Conservation (phyloP, 1,140 invertebrate species). For the Ostrea edulis region DNA sequence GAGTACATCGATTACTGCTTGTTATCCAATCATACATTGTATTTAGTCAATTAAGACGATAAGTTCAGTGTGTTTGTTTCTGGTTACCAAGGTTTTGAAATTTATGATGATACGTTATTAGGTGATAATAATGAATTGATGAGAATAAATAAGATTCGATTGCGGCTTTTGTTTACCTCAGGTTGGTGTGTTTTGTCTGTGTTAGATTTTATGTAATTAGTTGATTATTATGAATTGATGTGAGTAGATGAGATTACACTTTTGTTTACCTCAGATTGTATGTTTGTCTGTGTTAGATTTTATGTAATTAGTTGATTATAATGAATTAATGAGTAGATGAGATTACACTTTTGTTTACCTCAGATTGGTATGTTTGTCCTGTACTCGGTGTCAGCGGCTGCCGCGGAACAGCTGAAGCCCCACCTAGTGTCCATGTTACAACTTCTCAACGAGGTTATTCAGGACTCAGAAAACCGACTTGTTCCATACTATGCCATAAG, state of each 20-base stretch:
- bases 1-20: no score
- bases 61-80: no score
- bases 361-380: slow-evolving; percentile 86
- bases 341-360: slow-evolving; percentile 60
- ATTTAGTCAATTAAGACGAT: no score
- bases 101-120: no score
- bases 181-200: background rate
- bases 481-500: slow-evolving; percentile 83
- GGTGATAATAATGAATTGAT: no score
- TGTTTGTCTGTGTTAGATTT: background rate
- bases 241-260: no score
- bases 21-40: no score
- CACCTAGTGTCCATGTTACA: slow-evolving; percentile 81
- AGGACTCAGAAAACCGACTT: slow-evolving; percentile 80
- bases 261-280: background rate
- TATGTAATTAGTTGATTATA: background rate
- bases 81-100: no score
- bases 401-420: slow-evolving; percentile 82
- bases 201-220: no score
- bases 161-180: background rate
- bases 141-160: no score
- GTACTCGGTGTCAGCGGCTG: slow-evolving; percentile 84
- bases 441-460: slow-evolving; percentile 82
- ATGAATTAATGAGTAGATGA: background rate
- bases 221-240: no score